Evolutionary conservation across 2,113 vertebrate species (phyloP), one percentile per base, ranked within the genome.

Genomic region (Mionectes macconnelli): DNA sequence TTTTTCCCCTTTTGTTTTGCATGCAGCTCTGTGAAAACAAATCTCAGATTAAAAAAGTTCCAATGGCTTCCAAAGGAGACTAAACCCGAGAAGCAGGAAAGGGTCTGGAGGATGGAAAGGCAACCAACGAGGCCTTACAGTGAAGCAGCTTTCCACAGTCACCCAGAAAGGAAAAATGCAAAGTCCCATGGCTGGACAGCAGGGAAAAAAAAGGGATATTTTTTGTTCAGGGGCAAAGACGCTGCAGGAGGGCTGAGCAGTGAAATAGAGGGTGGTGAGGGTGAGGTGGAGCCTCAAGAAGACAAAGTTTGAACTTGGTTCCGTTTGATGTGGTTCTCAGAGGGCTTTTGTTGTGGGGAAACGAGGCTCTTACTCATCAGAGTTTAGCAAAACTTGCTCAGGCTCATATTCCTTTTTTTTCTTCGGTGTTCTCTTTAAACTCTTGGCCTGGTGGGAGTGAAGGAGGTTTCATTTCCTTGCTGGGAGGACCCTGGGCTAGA

Each of bases 121-220:
- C 50, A 17, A 11, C 55, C 73, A 14, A 8, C 20, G 25, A 59
- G 6, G 42, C 20, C 21, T 12, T 14, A 33, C 24, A 55, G 53
- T 0, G 15, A 44, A 59, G 72, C 30, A 56, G 81, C 37, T 75
- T 44, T 37, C 30, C 12, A 2, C 8, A 11, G 17, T 2, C n/a
- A 7, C 1, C 21, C 10, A 21, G 3, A 16, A 55, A 42, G 35
- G 44, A 9, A 31, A 45, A 67, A 2, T 7, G 0, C 4, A 0
- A 30, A 42, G 8, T 40, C 9, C 33, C 6, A 0, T 4, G 64
- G 27, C 72, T 86, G 55, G 28, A 24, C 2, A 0, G 45, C 30
- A 12, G 56, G 6, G 14, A 49, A 37, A 11, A 21, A 21, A 16
- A 9, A 0, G 15, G 0, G 21, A 0, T 7, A 0, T 9, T n/a